Evolutionary conservation across 2,888 invertebrate species (phyloP).

Genomic region (Thymelicus sylvestris): DNA sequence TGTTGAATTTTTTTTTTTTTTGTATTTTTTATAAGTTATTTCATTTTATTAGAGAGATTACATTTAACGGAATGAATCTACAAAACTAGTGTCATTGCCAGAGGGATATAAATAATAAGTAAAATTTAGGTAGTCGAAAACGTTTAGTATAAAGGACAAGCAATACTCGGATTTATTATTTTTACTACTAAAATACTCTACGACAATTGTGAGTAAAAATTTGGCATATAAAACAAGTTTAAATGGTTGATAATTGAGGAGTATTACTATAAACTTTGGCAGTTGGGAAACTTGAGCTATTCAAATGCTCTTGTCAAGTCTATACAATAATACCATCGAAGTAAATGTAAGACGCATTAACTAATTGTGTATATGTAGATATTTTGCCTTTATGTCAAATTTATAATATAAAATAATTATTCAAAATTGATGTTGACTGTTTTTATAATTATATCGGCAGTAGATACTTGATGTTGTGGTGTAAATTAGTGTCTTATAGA

Average conservation of each 20-base stretch:
- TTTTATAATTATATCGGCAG: conserved; percentile 84
- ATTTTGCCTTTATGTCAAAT: conserved; percentile 81
- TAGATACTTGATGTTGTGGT: conserved; percentile 85
- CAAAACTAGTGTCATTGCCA: conserved; percentile 66
- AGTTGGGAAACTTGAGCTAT: conserved; percentile 35
- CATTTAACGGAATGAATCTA: conserved; percentile 41
- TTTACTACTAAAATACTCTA: conserved; percentile 79
- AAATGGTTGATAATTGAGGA: conserved; percentile 13
- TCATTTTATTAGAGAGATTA: conserved; percentile 32
- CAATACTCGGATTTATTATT: conserved; percentile 83
- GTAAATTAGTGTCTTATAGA: conserved; percentile 84
- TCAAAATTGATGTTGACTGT: conserved; percentile 85
- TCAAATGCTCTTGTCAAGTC: conserved; percentile 57
- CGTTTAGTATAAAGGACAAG: conserved; percentile 82
- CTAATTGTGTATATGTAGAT: conserved; percentile 80
- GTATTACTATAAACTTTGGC: conserved; percentile 24
- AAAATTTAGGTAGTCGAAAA: conserved; percentile 80
- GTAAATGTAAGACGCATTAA: conserved; percentile 60
- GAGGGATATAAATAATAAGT: conserved; percentile 74
- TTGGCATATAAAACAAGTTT: conserved; percentile 43
- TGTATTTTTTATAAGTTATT: conserved; percentile 44
- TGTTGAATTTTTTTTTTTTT: conserved; percentile 50
- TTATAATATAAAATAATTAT: conserved; percentile 79
- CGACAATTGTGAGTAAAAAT: conserved; percentile 58
- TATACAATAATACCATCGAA: conserved; percentile 63